Percentiles rank a stretch among this genome's conserved stretches.
Conservation (phyloP, 2,888 invertebrate species). For the Anodontia alba region DNA sequence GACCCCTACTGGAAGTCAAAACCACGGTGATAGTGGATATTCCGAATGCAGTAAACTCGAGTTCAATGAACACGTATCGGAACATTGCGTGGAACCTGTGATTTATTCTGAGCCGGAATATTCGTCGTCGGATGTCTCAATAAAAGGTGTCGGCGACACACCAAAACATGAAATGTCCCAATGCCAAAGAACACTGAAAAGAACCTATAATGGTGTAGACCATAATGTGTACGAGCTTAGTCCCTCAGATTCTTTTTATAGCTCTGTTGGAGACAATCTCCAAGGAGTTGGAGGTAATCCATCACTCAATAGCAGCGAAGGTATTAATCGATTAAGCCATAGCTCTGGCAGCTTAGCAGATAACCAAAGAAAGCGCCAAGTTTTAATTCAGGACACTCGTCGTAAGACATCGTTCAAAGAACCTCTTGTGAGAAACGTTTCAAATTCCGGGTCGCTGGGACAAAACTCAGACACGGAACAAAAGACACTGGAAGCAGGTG, state of each 20-base stretch:
- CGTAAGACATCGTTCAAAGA: conserved; percentile 50
- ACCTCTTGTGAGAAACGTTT: conserved; percentile 35
- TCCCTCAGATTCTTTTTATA: conserved; percentile 59
- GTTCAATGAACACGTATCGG: conserved; percentile 44
- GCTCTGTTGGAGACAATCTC: conserved; percentile 48
- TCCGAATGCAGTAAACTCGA: conserved; percentile 33
- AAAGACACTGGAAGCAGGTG: conserved; percentile 27
- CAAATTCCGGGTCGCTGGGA: conserved; percentile 14
- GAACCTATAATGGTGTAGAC: conserved; percentile 53
- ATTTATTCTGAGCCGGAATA: conserved; percentile 60
- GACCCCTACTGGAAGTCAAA: neutral
- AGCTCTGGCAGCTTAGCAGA: conserved; percentile 50
- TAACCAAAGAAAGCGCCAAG: conserved; percentile 31
- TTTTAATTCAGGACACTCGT: conserved; percentile 37
- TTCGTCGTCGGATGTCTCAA: conserved; percentile 54
- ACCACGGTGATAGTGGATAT: conserved; percentile 39
- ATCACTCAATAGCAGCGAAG: conserved; percentile 42
- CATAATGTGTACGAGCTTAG: conserved; percentile 60
- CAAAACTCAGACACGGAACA: conserved; percentile 33
- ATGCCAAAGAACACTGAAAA: conserved; percentile 55
- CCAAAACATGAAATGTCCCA: conserved; percentile 37
- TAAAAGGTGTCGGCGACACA: conserved; percentile 44
- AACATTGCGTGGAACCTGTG: conserved; percentile 38
- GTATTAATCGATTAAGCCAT: conserved; percentile 40
- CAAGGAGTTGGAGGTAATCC: conserved; percentile 34